Evolutionary conservation across 2,888 invertebrate species (phyloP), one percentile per base, ranked within the genome.

Genomic region (Timandra comae): DNA sequence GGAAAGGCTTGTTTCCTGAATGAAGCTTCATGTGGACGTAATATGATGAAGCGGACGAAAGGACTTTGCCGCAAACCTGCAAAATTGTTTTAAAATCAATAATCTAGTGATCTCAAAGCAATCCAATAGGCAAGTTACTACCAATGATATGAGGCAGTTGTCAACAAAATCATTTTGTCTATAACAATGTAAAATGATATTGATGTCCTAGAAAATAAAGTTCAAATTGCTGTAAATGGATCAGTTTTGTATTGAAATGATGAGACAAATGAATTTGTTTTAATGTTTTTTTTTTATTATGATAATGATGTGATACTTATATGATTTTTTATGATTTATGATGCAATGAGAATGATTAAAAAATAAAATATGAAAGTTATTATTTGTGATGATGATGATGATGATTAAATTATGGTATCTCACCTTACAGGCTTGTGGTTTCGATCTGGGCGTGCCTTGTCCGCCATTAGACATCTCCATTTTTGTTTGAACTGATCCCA

Each of bases 1-100:
- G 91, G 75, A 91, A 93, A 41, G 93, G 93, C 70, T 93, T 93
- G 68, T 91, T 91, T 53, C 91, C 91, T 12, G 93, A 93, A 77
- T 93, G 93, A 49, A 92, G 86, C 74, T 93, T 93, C 91, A 93
- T 91, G 73, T 93, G 93, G 55, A 93, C 93, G 66, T 93, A 93
- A 68, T 93, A 93, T 48, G 92, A 92, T 24, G 92, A 91, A 38
- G 92, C 90, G 7, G 92, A 93, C 33, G 93, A 92, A 44, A 93
- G 73, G 41, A 92, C 90, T 84, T 92, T 92, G 36, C 92, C 91
- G 70, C 93, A 93, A 38, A 92, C 88, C 84, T 85, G 71, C 26
- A 71, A 71, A 41, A 33, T 41, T 32, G 20, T 33, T 34, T 32
- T 36, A 10, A 30, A 23, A 11, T 33, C 27, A 34, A 22, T 27